Conservation (phyloP, 1,140 invertebrate species). For the Battus philenor region DNA sequence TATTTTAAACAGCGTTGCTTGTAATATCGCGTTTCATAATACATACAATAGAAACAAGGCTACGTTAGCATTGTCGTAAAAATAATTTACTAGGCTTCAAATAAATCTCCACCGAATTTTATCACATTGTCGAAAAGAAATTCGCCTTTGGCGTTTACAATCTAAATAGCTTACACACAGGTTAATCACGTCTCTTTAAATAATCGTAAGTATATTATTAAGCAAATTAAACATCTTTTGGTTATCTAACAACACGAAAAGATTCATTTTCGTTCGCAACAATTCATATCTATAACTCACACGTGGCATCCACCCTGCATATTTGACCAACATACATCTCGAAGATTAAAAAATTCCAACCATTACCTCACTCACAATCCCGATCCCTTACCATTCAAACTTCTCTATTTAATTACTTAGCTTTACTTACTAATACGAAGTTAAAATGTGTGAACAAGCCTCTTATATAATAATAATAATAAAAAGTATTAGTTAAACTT, state of each 20-base stretch:
- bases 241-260: not conserved
- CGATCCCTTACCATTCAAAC: constrained; percentile 43
- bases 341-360: constrained; percentile 32
- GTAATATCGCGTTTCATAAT: no score
- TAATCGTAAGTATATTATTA: no score
- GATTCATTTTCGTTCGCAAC: not conserved
- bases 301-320: constrained; percentile 14
- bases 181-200: constrained; percentile 10
- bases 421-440: constrained; percentile 68
- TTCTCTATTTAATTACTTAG: constrained; percentile 48
- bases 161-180: constrained; percentile 23
- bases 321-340: constrained; percentile 29
- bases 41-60: no score
- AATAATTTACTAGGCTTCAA: no score
- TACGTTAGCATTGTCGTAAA: no score
- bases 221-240: constrained; percentile 6
- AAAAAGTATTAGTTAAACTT: constrained; percentile 74
- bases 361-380: constrained; percentile 45
- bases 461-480: constrained; percentile 66
- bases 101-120: no score
- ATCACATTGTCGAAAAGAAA: constrained; percentile 58
- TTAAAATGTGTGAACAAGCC: constrained; percentile 75
- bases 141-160: constrained; percentile 53
- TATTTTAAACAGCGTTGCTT: no score
- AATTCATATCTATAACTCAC: not conserved